These are phyloP conservation scores for Amniataba percoides DNA, from an alignment of 2,797 vertebrate species.

Conservation along the genomic window DNA sequence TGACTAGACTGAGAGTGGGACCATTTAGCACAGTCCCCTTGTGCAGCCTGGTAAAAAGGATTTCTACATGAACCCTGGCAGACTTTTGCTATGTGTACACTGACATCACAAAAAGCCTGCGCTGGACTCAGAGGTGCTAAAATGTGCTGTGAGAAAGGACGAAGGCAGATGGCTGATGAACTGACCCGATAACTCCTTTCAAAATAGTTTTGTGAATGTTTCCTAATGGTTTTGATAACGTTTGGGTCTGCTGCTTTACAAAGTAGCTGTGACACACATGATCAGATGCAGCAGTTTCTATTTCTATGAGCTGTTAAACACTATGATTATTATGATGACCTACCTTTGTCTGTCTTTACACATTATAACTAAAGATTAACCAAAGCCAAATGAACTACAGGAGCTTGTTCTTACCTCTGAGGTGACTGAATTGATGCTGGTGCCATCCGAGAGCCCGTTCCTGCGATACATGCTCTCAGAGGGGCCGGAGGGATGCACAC, in stretches of 20 bases:
- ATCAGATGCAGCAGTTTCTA: not conserved
- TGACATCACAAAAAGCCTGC: not conserved
- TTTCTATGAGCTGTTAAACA: not conserved
- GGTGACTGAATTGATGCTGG: conserved; percentile 93
- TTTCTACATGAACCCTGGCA: not conserved
- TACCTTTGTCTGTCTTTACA: not conserved
- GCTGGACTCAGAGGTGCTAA: too few relatives aligned
- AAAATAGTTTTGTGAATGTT: not conserved
- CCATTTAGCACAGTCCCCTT: too few relatives aligned
- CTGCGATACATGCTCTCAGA: conserved; percentile 95
- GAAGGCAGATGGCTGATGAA: not conserved
- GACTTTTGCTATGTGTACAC: too few relatives aligned
- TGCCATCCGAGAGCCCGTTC: conserved; percentile 94
- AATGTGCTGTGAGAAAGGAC: not conserved
- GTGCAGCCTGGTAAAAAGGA: too few relatives aligned
- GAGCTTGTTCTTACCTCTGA: conserved; percentile 88
- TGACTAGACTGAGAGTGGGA: too few relatives aligned
- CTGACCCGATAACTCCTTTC: not conserved
- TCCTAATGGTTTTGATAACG: too few relatives aligned
- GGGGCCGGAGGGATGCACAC: conserved; percentile 74
- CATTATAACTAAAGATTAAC: not conserved
- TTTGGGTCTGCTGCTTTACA: not conserved
- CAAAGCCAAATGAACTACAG: too few relatives aligned
- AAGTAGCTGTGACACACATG: not conserved
- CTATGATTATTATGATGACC: not conserved